phyloP scores from a whole-genome alignment of 1,140 invertebrate species.

The Copidosoma floridanum region DNA sequence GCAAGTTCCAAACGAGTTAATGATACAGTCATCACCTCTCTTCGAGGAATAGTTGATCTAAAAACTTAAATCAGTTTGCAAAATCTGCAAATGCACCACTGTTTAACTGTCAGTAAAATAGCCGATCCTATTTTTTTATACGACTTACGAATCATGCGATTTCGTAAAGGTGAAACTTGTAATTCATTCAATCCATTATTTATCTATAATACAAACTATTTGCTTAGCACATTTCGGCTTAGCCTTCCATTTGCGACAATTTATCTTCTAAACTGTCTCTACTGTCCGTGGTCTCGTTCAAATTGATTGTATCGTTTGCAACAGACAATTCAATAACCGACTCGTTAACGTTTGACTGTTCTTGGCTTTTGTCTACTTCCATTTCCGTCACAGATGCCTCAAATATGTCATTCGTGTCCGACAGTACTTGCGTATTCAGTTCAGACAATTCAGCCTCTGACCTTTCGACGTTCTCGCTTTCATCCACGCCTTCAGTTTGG shows the following conservation, averaged over 20 bases:
- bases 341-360: conserved; percentile 26
- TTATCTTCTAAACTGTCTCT: conserved; percentile 54
- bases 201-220: conserved; percentile 7
- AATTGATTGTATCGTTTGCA: conserved; percentile 41
- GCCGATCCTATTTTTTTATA: too few species aligned
- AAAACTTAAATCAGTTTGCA: conserved; percentile 1
- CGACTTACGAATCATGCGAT: too few species aligned
- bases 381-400: conserved; percentile 35
- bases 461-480: not conserved
- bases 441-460: conserved; percentile 26
- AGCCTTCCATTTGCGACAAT: conserved; percentile 54
- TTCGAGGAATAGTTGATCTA: not conserved
- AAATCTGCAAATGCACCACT: not conserved
- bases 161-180: too few species aligned
- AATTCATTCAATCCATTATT: not conserved
- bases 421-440: conserved; percentile 37
- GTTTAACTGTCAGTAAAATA: too few species aligned
- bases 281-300: conserved; percentile 50
- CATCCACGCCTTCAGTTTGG: not conserved
- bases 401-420: conserved; percentile 44
- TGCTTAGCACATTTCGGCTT: not conserved
- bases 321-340: conserved; percentile 42
- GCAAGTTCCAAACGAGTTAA: conserved; percentile 1
- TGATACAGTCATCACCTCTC: not conserved
- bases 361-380: conserved; percentile 29